phyloP scores from a whole-genome alignment of 2,888 invertebrate genomes.

The Leptopilina drosophilae region DNA sequence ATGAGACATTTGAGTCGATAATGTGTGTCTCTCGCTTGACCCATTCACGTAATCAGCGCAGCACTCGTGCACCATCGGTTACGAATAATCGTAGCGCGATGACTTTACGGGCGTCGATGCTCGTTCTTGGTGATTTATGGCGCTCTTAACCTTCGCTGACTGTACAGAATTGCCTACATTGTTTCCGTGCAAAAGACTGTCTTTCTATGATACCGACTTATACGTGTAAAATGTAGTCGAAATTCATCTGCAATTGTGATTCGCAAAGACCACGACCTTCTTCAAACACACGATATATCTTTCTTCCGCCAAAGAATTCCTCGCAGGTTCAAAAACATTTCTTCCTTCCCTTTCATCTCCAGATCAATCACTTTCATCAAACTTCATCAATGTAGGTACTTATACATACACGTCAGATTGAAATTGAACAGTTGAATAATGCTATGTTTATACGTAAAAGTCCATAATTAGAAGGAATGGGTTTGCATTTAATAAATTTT shows the following conservation, averaged over 20 bases:
- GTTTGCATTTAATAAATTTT: no score
- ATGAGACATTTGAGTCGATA: slow-evolving; percentile 31
- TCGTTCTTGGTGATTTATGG: slow-evolving; percentile 73
- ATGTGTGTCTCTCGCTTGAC: slow-evolving; percentile 27
- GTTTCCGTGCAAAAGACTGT: slow-evolving; percentile 61
- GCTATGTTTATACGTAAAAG: no score
- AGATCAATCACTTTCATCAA: slow-evolving; percentile 6
- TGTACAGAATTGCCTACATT: slow-evolving; percentile 65
- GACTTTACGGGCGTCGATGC: slow-evolving; percentile 75
- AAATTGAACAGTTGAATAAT: no score
- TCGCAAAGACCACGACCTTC: slow-evolving; percentile 38
- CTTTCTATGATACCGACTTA: slow-evolving; percentile 55
- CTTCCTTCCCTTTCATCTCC: neutral
- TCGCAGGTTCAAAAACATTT: neutral
- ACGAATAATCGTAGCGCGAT: slow-evolving; percentile 70
- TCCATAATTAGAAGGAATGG: no score
- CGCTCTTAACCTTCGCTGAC: slow-evolving; percentile 71
- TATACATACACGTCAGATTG: no score
- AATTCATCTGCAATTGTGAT: slow-evolving; percentile 24
- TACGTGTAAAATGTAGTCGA: slow-evolving; percentile 6
- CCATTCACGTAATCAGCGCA: slow-evolving; percentile 59
- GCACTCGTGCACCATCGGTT: slow-evolving; percentile 61
- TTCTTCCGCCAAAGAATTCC: slow-evolving; percentile 24
- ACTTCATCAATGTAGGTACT: no score
- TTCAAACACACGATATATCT: slow-evolving; percentile 26